phyloP scores from a whole-genome alignment of 2,797 vertebrate species.

The Paguma larvata region DNA sequence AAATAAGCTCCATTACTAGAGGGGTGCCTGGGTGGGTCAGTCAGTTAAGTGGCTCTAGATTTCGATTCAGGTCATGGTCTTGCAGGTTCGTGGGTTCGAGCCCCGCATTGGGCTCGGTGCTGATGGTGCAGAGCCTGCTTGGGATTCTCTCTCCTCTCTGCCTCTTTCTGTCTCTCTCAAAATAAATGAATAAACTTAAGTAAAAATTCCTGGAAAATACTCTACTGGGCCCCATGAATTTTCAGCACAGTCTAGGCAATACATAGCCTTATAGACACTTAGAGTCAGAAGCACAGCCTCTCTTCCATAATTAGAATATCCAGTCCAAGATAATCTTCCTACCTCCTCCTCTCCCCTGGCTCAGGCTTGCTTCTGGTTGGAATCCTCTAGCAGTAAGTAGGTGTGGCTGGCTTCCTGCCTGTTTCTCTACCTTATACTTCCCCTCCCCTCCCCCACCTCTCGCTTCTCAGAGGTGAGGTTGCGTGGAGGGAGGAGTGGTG shows the following conservation, averaged over 20 bases:
- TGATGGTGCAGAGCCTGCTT: too few relatives aligned
- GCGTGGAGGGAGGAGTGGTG: background rate
- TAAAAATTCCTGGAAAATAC: background rate
- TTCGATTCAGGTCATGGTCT: too few relatives aligned
- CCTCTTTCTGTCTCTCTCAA: too few relatives aligned
- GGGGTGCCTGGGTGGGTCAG: too few relatives aligned
- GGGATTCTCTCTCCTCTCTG: too few relatives aligned
- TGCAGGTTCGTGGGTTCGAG: too few relatives aligned
- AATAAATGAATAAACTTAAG: too few relatives aligned
- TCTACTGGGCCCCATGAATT: background rate
- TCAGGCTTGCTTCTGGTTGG: slow-evolving; percentile 1
- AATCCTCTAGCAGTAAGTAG: slow-evolving; percentile 7
- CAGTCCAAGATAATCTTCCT: background rate
- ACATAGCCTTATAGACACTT: background rate
- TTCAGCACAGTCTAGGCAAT: background rate
- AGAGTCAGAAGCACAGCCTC: background rate
- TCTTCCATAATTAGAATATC: slow-evolving; percentile 25
- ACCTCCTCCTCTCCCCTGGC: background rate
- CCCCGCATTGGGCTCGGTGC: too few relatives aligned
- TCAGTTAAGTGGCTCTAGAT: too few relatives aligned
- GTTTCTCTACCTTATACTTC: slow-evolving; percentile 29
- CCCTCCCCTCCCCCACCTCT: background rate
- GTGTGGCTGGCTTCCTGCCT: slow-evolving; percentile 17
- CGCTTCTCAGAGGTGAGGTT: background rate
- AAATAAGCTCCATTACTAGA: background rate